A percentile compares a stretch with the other conserved stretches of the same genome.
phyloP scores from a whole-genome alignment of 2,888 invertebrate genomes.

The Acleris laterana region DNA sequence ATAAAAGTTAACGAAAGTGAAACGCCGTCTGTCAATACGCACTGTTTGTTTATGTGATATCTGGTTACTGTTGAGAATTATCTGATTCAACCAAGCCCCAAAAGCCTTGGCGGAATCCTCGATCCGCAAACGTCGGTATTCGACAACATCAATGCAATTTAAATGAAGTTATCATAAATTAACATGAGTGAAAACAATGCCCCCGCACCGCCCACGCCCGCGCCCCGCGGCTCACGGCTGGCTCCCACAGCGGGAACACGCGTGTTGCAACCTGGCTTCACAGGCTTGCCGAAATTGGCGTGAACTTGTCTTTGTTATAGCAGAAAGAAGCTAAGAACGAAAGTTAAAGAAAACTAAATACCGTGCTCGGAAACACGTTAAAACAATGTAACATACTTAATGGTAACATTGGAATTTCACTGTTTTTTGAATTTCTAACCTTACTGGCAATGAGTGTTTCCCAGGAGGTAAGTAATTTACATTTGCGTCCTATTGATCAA shows the following conservation, averaged over 20 bases:
- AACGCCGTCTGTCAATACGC: no score
- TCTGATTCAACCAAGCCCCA: not conserved
- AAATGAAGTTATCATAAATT: conserved; percentile 45
- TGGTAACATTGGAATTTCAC: no score
- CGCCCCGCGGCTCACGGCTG: conserved; percentile 26
- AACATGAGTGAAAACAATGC: conserved; percentile 65
- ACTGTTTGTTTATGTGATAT: no score
- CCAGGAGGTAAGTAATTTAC: no score
- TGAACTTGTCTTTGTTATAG: conserved; percentile 45
- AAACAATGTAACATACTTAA: no score
- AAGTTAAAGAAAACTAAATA: conserved; percentile 14
- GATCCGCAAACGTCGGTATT: not conserved
- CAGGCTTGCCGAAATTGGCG: conserved; percentile 45
- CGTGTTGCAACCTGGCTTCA: conserved; percentile 45
- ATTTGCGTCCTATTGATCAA: no score
- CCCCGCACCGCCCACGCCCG: conserved; percentile 53
- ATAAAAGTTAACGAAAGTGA: no score
- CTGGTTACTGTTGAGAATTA: no score
- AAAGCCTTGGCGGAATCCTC: conserved; percentile 10
- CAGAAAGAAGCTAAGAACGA: conserved; percentile 20
- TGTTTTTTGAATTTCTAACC: no score
- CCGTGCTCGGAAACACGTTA: no score
- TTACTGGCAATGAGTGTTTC: no score
- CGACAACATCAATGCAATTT: conserved; percentile 29
- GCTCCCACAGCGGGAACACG: conserved; percentile 31